These are phyloP conservation scores for Laticauda colubrina DNA, from an alignment of 2,113 vertebrate genomes.

Conservation along the genomic window DNA sequence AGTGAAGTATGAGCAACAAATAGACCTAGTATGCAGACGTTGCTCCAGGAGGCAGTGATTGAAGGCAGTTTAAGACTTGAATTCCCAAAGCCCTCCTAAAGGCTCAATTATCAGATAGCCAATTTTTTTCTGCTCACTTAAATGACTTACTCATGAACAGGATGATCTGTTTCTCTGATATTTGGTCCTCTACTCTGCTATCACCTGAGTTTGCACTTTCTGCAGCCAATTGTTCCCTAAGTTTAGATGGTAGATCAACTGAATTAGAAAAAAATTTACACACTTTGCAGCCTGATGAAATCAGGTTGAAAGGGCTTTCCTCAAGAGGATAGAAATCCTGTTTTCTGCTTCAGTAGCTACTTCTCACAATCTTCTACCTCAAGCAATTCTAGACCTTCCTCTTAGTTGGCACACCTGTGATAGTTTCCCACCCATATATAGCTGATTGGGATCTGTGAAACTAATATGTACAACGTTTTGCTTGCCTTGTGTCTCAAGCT, in stretches of 20 bases:
- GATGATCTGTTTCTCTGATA: background rate
- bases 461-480: too few species aligned
- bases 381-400: background rate
- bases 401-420: background rate
- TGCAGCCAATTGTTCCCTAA: background rate
- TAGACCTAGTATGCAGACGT: background rate
- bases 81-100: background rate
- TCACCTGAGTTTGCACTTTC: background rate
- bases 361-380: background rate
- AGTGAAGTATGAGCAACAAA: background rate
- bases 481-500: background rate
- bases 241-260: background rate
- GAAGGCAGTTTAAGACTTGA: background rate
- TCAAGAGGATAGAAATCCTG: background rate
- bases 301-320: background rate
- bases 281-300: background rate
- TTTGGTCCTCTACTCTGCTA: background rate
- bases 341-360: background rate
- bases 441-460: background rate
- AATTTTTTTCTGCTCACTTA: background rate
- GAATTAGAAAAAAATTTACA: background rate
- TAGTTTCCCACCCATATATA: background rate
- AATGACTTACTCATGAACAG: background rate
- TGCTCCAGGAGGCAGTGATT: background rate
- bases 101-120: background rate